These are phyloP conservation scores for Andricus grossulariae DNA, from an alignment of 1,140 invertebrate species.

Conservation along the genomic window DNA sequence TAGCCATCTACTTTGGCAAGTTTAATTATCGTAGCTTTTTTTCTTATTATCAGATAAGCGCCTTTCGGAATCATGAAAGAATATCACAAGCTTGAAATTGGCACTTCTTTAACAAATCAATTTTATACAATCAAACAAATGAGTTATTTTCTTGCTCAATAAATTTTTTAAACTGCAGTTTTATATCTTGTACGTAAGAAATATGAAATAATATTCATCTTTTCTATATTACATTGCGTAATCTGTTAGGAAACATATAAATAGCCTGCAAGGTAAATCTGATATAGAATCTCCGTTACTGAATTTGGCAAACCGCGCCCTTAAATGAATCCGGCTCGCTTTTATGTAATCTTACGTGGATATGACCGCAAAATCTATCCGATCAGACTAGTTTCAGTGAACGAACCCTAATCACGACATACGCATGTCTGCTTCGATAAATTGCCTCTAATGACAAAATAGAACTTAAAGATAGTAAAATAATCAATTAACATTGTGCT, in stretches of 20 bases:
- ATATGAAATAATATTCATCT: conserved; percentile 6
- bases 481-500: no score
- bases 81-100: no score
- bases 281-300: conserved; percentile 24
- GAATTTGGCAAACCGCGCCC: background rate
- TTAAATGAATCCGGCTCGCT: conserved; percentile 24
- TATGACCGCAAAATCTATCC: conserved; percentile 49
- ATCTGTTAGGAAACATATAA: background rate
- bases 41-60: no score
- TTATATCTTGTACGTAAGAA: no score
- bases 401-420: conserved; percentile 42
- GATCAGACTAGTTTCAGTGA: conserved; percentile 41
- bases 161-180: no score
- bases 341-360: conserved; percentile 34
- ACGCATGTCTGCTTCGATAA: conserved; percentile 8
- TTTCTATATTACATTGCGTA: conserved; percentile 1
- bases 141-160: no score
- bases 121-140: no score
- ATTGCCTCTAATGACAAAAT: background rate
- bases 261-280: conserved; percentile 31
- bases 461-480: background rate
- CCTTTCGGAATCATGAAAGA: no score
- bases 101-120: no score
- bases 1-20: no score
- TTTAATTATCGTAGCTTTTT: no score